Evolutionary conservation across 2,888 invertebrate species (phyloP).

Genomic region (Reticulitermes lucifugus): DNA sequence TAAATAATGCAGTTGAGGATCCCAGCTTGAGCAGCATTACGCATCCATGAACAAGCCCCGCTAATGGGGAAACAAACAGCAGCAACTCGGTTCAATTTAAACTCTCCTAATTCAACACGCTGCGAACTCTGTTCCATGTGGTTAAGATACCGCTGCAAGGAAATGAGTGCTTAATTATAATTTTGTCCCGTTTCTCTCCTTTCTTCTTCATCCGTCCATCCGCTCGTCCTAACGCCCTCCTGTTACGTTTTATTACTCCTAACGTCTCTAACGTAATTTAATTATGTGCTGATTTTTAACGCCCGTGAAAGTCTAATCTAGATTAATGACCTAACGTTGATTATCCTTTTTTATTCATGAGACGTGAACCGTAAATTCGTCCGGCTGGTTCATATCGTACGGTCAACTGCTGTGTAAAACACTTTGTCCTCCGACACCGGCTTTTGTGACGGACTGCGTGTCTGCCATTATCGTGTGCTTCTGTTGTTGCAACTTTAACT

Average conservation of each 20-base stretch:
- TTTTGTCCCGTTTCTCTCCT: conserved; percentile 12
- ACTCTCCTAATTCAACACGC: neutral
- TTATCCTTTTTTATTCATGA: conserved; percentile 12
- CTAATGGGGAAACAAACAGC: conserved; percentile 23
- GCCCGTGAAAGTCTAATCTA: conserved; percentile 10
- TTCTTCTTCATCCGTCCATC: neutral
- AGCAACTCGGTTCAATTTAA: neutral
- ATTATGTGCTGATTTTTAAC: conserved; percentile 17
- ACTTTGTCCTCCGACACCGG: no score
- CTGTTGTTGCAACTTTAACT: no score
- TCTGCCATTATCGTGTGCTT: no score
- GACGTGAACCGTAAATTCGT: neutral
- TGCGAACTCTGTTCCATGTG: neutral
- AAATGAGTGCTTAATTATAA: conserved; percentile 23
- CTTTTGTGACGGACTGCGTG: no score
- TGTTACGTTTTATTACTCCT: neutral
- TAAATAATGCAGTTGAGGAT: neutral
- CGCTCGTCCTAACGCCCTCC: neutral
- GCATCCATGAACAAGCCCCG: neutral
- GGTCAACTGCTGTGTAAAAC: no score
- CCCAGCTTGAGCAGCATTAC: neutral
- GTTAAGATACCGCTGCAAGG: neutral
- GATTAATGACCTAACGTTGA: conserved; percentile 24
- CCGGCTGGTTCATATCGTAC: no score
- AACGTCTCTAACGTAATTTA: conserved; percentile 6